Percentiles rank a stretch among this genome's conserved stretches.
phyloP scores from a whole-genome alignment of 2,797 vertebrate genomes.

The Lacerta agilis region DNA sequence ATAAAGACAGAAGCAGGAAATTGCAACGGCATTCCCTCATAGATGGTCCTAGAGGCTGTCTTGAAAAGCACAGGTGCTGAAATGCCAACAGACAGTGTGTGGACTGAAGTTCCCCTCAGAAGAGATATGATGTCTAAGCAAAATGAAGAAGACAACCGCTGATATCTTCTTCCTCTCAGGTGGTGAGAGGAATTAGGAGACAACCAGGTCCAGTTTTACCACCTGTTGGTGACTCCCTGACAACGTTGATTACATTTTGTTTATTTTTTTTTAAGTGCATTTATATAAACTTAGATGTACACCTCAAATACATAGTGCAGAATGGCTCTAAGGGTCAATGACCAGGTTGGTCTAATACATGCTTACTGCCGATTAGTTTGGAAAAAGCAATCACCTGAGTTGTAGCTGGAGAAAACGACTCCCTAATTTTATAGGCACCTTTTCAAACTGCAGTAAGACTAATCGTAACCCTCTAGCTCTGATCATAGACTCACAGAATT shows the following conservation, averaged over 20 bases:
- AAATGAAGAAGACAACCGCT: not conserved
- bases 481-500: too few species aligned
- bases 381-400: not conserved
- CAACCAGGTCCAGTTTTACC: too few species aligned
- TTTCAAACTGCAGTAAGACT: not conserved
- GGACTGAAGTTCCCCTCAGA: not conserved
- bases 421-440: not conserved
- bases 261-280: too few species aligned
- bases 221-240: not conserved
- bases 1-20: not conserved
- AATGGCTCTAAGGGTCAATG: not conserved
- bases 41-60: not conserved
- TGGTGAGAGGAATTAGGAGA: not conserved
- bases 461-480: not conserved
- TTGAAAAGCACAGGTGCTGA: not conserved
- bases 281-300: not conserved
- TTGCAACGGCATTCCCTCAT: not conserved
- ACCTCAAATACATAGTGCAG: not conserved
- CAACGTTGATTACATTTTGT: not conserved
- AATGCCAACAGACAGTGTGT: not conserved
- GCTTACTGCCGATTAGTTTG: not conserved
- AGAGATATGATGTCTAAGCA: not conserved
- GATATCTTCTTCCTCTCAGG: not conserved
- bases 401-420: not conserved
- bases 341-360: not conserved